Evolutionary conservation across 2,113 vertebrate species (phyloP).

Genomic region (Neopipo cinnamomea): DNA sequence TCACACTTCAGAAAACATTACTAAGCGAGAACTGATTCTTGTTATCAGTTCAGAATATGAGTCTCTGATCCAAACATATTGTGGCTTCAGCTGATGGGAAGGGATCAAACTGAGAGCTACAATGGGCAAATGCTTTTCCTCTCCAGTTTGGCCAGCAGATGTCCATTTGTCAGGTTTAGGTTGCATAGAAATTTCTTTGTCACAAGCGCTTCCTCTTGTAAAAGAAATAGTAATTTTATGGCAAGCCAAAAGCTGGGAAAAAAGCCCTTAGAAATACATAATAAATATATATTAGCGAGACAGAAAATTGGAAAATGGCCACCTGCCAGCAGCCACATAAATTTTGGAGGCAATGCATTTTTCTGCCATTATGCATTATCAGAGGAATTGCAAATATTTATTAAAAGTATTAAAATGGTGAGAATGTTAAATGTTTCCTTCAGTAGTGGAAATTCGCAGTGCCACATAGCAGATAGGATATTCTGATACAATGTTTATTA

Average conservation of each 20-base stretch:
- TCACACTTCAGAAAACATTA: conserved; percentile 42
- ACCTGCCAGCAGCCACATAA: conserved; percentile 78
- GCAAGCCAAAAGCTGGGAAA: conserved; percentile 52
- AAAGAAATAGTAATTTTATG: conserved; percentile 53
- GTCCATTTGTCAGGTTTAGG: conserved; percentile 38
- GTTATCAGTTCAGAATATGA: background rate
- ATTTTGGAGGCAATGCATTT: conserved; percentile 76
- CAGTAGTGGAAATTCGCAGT: conserved; percentile 74
- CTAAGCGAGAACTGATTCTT: conserved; percentile 1
- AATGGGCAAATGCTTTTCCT: background rate
- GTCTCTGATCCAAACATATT: background rate
- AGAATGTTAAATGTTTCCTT: conserved; percentile 82
- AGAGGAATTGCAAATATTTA: conserved; percentile 82
- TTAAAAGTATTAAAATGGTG: conserved; percentile 82
- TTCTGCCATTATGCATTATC: conserved; percentile 75
- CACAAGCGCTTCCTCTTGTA: background rate
- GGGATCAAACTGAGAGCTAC: background rate
- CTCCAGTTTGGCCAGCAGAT: conserved; percentile 24
- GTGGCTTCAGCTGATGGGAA: conserved; percentile 8
- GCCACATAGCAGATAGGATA: conserved; percentile 74
- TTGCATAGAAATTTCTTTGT: conserved; percentile 40
- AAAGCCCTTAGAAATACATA: conserved; percentile 69
- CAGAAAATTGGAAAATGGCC: conserved; percentile 81
- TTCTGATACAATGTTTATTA: conserved; percentile 80
- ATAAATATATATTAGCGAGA: conserved; percentile 76